Base-by-base conservation (phyloP, 2,113 vertebrate species). In the Rhadina sibilatrix region DNA sequence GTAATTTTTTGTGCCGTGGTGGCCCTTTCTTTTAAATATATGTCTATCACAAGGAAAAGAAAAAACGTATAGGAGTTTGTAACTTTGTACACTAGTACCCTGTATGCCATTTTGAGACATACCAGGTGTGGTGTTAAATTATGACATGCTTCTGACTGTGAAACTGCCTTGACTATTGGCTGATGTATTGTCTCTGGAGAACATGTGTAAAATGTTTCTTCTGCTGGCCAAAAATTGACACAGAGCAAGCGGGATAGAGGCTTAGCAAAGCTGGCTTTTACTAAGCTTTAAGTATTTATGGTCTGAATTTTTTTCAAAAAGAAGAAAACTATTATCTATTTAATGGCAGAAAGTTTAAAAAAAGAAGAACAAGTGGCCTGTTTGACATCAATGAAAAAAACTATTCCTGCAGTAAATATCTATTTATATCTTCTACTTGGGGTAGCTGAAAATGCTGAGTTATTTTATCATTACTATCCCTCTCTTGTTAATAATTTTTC, bases 1-100 rank as follows among this genome's bases (percentile, higher is more conserved):
- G 8, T 40, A 1, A 4, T 19, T 83, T 64, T 77, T 79, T 37
- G 28, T 77, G 30, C 22, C 0, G 0, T 24, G 8, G 5, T 65
- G 10, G 33, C 14, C 6, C 20, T 57, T 57, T 25, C 5, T 13
- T 9, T 31, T 63, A 54, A 38, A 14, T 16, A 1, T 38, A 6
- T 42, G 9, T 9, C 15, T 60, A 3, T 44, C 9, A 12, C 7
- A 38, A 15, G 7, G n/a, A 56, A 6, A 40, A 77, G 24, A 8
- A 65, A 12, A 83, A 85, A 25, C 12, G 15, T 21, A 3, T 21
- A 10, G 5, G 42, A 33, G 33, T 83, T 53, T 5, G 5, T 85
- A 42, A 28, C 66, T 54, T 64, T n/a, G 11, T 50, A 22, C 13
- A 3, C 4, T 42, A 12, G 23, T 64, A 23, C 9, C 6, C 4